Percentiles rank a stretch among this genome's conserved stretches.
Evolutionary conservation across 2,113 vertebrate genomes (phyloP).

Genomic region (Corydoras maculifer): DNA sequence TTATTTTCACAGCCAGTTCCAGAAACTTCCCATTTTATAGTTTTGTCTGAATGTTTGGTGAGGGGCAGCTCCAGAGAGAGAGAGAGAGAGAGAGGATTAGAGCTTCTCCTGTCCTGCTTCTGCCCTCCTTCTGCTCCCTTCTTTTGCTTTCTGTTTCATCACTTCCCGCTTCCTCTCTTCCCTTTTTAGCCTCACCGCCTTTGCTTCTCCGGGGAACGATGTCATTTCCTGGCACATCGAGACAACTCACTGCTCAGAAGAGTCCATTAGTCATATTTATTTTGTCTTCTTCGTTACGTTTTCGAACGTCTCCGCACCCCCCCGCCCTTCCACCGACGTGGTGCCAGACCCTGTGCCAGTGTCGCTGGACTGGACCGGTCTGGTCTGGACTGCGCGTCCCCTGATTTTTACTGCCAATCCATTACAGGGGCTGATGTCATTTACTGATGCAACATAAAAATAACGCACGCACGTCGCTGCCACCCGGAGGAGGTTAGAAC

Average conservation of each 20-base stretch:
- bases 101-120: neutral
- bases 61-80: neutral
- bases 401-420: too few relatives aligned
- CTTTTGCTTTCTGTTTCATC: constrained; percentile 12
- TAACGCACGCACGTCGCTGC: too few relatives aligned
- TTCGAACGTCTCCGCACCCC: neutral
- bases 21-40: neutral
- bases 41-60: constrained; percentile 10
- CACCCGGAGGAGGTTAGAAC: too few relatives aligned
- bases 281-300: constrained; percentile 49
- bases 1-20: neutral
- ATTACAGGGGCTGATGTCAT: too few relatives aligned
- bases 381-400: too few relatives aligned
- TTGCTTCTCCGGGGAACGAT: constrained; percentile 27
- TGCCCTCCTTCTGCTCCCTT: neutral
- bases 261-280: constrained; percentile 44
- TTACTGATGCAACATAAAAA: too few relatives aligned
- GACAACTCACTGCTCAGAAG: constrained; percentile 28
- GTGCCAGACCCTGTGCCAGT: neutral
- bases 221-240: constrained; percentile 29
- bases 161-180: constrained; percentile 1
- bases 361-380: too few relatives aligned
- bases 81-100: constrained; percentile 6
- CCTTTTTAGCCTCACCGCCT: constrained; percentile 11
- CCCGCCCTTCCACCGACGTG: neutral